Percentiles rank a stretch among this genome's conserved stretches.
These are phyloP conservation scores for Gastrophryne carolinensis DNA, from an alignment of 2,797 vertebrate species.

Conservation along the genomic window DNA sequence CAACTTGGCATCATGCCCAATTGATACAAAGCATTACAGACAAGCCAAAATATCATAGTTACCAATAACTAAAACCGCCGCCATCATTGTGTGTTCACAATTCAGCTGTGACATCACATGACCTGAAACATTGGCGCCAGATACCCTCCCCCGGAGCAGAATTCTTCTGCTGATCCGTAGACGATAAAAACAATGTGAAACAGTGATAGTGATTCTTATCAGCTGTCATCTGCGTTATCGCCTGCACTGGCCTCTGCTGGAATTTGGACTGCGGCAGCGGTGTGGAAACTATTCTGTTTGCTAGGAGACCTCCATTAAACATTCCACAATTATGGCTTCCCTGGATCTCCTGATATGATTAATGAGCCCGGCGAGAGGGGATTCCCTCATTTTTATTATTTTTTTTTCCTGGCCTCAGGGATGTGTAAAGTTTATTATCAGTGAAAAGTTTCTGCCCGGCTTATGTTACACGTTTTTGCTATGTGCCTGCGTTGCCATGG, in stretches of 20 bases:
- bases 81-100: too few species aligned
- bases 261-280: slow-evolving; percentile 6
- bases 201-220: slow-evolving; percentile 16
- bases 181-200: too few species aligned
- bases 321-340: slow-evolving; percentile 11
- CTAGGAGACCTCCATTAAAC: slow-evolving; percentile 36
- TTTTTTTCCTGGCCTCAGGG: slow-evolving; percentile 7
- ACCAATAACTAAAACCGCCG: too few species aligned
- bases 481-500: neutral
- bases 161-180: too few species aligned
- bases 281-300: slow-evolving; percentile 43
- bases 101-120: too few species aligned
- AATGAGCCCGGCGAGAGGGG: slow-evolving; percentile 69
- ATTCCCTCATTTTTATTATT: slow-evolving; percentile 65
- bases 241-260: slow-evolving; percentile 10
- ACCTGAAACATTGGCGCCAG: too few species aligned
- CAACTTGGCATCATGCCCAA: too few species aligned
- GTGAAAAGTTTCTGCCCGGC: neutral
- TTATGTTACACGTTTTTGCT: slow-evolving; percentile 1
- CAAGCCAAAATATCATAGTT: too few species aligned
- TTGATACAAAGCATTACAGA: too few species aligned
- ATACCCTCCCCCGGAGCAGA: too few species aligned
- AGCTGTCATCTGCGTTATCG: slow-evolving; percentile 4
- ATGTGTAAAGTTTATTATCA: slow-evolving; percentile 71
- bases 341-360: slow-evolving; percentile 57